These are phyloP conservation scores for Leptinotarsa lineolata DNA, from an alignment of 1,140 invertebrate species.

Conservation along the genomic window DNA sequence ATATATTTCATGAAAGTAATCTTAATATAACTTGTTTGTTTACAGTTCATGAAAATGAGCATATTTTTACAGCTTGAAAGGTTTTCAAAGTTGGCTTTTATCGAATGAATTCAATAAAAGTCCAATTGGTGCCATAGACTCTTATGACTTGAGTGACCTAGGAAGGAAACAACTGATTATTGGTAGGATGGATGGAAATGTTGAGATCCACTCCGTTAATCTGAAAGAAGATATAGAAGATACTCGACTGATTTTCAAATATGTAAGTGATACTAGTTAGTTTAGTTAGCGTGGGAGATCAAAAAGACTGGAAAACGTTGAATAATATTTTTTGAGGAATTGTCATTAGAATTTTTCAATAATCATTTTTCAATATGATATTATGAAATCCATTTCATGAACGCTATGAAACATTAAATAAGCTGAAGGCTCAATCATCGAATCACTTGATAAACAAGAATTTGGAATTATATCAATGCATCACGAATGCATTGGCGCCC, in stretches of 20 bases:
- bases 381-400: too few species aligned
- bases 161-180: conserved; percentile 69
- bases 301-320: too few species aligned
- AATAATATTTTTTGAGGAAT: too few species aligned
- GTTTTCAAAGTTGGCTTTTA: conserved; percentile 57
- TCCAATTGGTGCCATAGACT: conserved; percentile 67
- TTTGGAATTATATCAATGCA: too few species aligned
- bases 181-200: conserved; percentile 70
- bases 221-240: conserved; percentile 50
- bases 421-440: too few species aligned
- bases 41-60: neutral
- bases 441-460: too few species aligned
- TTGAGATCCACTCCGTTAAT: conserved; percentile 65
- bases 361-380: too few species aligned
- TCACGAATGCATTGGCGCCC: too few species aligned
- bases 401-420: too few species aligned
- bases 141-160: conserved; percentile 71
- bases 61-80: conserved; percentile 51
- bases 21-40: too few species aligned
- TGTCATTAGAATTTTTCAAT: too few species aligned
- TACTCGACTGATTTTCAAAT: conserved; percentile 59
- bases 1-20: too few species aligned
- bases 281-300: neutral
- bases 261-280: conserved; percentile 61
- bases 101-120: conserved; percentile 61